Conservation (phyloP, 1,140 invertebrate genomes). For the Sycophaga agraensis region DNA sequence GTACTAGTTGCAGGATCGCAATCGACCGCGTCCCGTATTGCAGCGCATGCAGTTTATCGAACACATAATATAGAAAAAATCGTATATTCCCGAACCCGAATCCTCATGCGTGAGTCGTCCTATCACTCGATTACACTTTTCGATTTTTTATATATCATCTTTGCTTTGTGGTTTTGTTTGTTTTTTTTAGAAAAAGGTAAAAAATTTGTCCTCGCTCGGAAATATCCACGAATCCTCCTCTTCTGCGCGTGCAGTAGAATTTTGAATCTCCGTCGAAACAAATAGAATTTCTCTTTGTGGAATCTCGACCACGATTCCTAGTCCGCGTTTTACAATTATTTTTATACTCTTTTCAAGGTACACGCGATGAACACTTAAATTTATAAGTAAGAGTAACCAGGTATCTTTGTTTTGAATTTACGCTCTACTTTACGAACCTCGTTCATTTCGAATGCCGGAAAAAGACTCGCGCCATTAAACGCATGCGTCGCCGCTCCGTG, state of each 20-base stretch:
- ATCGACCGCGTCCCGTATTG: background rate
- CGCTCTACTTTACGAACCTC: background rate
- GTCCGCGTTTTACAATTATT: too few species aligned
- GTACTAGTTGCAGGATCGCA: too few species aligned
- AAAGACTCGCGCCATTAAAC: background rate
- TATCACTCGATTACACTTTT: conserved; percentile 5
- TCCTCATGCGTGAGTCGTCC: background rate
- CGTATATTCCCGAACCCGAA: conserved; percentile 1
- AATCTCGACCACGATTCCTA: too few species aligned
- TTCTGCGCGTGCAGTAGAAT: too few species aligned
- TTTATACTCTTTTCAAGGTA: conserved; percentile 14
- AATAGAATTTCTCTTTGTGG: too few species aligned
- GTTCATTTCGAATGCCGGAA: background rate
- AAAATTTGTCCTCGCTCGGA: conserved; percentile 14
- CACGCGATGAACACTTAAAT: conserved; percentile 15
- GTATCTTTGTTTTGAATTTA: conserved; percentile 19
- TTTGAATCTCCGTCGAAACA: too few species aligned
- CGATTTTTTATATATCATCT: background rate
- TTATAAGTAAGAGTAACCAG: conserved; percentile 23
- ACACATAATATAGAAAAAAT: conserved; percentile 11
- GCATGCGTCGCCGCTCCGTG: too few species aligned
- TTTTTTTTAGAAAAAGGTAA: conserved; percentile 23
- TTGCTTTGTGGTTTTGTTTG: too few species aligned
- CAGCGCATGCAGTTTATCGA: background rate
- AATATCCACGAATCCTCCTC: too few species aligned